A percentile compares a stretch with the other conserved stretches of the same genome.
Conservation (phyloP, 2,888 invertebrate genomes). For the Cyclophora albipunctata region DNA sequence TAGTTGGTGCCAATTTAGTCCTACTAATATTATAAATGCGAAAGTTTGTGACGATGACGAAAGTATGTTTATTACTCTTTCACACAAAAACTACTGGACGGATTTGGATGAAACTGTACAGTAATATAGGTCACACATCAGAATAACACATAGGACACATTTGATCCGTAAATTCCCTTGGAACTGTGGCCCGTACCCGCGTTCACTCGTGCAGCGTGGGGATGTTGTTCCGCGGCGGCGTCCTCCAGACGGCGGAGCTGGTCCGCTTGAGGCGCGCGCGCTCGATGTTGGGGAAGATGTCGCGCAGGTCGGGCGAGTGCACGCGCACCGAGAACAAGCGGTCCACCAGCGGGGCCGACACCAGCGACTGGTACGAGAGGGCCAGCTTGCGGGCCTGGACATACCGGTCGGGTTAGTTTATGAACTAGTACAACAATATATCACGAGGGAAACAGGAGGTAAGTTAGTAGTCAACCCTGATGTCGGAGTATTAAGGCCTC, state of each 20-base stretch:
- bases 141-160: too few species aligned
- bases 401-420: background rate
- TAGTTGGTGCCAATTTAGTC: too few species aligned
- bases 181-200: too few species aligned
- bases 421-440: background rate
- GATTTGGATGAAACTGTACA: too few species aligned
- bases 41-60: too few species aligned
- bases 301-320: constrained; percentile 78
- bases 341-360: constrained; percentile 61
- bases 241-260: constrained; percentile 84
- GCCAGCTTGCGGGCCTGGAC: constrained; percentile 50
- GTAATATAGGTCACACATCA: too few species aligned
- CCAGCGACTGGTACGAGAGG: constrained; percentile 59
- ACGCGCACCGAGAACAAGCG: constrained; percentile 77
- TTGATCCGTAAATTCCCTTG: too few species aligned
- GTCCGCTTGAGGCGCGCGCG: constrained; percentile 79
- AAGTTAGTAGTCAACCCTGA: background rate
- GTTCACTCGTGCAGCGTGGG: constrained; percentile 58
- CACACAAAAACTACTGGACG: too few species aligned
- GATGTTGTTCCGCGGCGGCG: constrained; percentile 74
- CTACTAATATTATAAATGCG: too few species aligned
- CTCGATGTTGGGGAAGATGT: constrained; percentile 81
- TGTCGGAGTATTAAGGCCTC: too few species aligned
- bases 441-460: background rate
- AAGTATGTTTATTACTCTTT: too few species aligned